A percentile compares a stretch with the other conserved stretches of the same genome.
phyloP scores from a whole-genome alignment of 2,888 invertebrate genomes.

The Eupeodes latifasciatus region DNA sequence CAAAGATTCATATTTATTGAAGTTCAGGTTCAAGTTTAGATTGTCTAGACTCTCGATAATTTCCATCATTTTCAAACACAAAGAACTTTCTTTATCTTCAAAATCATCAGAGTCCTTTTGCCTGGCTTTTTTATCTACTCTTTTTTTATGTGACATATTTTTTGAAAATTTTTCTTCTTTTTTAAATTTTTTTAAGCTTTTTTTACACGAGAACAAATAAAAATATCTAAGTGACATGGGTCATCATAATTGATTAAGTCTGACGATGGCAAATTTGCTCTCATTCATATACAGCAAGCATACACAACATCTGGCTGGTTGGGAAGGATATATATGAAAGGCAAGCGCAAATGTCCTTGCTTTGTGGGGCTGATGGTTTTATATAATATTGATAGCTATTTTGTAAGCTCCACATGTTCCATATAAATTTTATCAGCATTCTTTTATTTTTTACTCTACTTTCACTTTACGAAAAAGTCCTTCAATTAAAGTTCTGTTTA shows the following conservation, averaged over 20 bases:
- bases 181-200: background rate
- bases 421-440: background rate
- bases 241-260: constrained; percentile 20
- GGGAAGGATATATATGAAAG: background rate
- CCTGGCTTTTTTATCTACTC: too few relatives aligned
- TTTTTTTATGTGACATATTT: background rate
- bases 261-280: background rate
- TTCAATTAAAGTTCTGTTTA: constrained; percentile 56
- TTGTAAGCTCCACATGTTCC: constrained; percentile 16
- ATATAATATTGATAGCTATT: background rate
- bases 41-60: background rate
- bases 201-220: background rate
- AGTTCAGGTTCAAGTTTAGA: background rate
- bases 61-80: background rate
- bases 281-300: constrained; percentile 1
- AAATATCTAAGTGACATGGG: background rate
- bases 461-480: constrained; percentile 10
- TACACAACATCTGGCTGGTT: background rate
- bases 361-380: background rate
- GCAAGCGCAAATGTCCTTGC: background rate
- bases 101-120: background rate
- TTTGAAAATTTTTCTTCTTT: background rate
- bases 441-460: background rate
- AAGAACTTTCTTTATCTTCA: background rate
- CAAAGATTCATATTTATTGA: background rate